Conservation (phyloP, 2,888 invertebrate species). For the Luperina nickerlii region DNA sequence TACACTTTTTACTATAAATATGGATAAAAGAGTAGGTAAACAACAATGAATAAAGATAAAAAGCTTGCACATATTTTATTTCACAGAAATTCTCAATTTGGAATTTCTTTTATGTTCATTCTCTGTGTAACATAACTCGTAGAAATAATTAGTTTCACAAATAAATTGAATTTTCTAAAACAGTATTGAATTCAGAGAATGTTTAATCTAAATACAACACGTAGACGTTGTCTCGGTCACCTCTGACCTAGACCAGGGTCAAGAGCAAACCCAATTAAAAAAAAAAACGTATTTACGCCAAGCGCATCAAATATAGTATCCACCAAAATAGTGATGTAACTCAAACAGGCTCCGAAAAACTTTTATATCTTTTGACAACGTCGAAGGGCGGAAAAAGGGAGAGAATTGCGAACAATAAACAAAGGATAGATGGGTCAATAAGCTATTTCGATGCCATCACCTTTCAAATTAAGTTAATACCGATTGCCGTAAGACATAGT, state of each 20-base stretch:
- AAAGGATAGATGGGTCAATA: slow-evolving; percentile 61
- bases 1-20: too few species aligned
- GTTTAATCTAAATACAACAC: background rate
- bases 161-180: background rate
- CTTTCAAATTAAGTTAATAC: slow-evolving; percentile 77
- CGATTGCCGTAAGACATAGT: slow-evolving; percentile 75
- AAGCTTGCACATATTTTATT: background rate
- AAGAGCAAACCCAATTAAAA: too few species aligned
- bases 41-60: background rate
- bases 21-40: background rate
- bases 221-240: too few species aligned
- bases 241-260: too few species aligned
- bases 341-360: slow-evolving; percentile 15
- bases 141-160: background rate
- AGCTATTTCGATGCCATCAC: slow-evolving; percentile 64
- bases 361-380: slow-evolving; percentile 43
- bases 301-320: background rate
- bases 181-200: background rate
- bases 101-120: background rate
- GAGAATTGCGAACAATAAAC: slow-evolving; percentile 56
- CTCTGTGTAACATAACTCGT: background rate
- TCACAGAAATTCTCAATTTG: background rate
- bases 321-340: slow-evolving; percentile 29
- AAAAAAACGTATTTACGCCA: background rate
- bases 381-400: slow-evolving; percentile 39